phyloP scores from a whole-genome alignment of 2,113 vertebrate species.

The Grammomys dolichurus region DNA sequence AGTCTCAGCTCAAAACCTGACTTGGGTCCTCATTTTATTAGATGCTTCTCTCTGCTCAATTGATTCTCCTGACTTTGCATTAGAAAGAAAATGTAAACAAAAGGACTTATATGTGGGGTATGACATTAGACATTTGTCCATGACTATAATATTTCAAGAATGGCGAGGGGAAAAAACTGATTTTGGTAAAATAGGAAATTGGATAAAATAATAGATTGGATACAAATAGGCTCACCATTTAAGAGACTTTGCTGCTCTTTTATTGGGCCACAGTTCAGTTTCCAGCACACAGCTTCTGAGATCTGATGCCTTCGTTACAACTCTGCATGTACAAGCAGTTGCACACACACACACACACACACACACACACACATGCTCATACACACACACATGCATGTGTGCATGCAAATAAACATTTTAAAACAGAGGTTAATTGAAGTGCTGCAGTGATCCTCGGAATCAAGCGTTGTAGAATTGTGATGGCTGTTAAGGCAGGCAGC shows the following conservation, averaged over 20 bases:
- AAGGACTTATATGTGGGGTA: neutral
- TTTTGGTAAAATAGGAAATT: conserved; percentile 1
- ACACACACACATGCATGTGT: neutral
- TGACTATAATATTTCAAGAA: neutral
- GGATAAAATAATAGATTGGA: neutral
- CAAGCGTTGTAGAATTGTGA: neutral
- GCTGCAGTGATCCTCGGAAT: neutral
- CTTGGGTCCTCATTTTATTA: neutral
- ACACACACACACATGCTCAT: neutral
- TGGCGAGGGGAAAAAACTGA: neutral
- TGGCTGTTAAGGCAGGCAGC: neutral
- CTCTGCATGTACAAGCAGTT: neutral
- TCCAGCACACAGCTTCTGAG: neutral
- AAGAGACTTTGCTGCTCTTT: neutral
- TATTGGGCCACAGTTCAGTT: neutral
- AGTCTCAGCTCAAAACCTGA: neutral
- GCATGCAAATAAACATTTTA: neutral
- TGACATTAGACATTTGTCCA: neutral
- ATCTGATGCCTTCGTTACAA: neutral
- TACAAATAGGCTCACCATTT: neutral
- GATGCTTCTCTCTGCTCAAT: neutral
- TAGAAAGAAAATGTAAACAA: neutral
- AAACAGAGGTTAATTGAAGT: neutral
- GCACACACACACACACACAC: accelerated
- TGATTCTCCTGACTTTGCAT: neutral